Base-by-base conservation (phyloP, 2,888 invertebrate genomes). In the Drosophila testacea region DNA sequence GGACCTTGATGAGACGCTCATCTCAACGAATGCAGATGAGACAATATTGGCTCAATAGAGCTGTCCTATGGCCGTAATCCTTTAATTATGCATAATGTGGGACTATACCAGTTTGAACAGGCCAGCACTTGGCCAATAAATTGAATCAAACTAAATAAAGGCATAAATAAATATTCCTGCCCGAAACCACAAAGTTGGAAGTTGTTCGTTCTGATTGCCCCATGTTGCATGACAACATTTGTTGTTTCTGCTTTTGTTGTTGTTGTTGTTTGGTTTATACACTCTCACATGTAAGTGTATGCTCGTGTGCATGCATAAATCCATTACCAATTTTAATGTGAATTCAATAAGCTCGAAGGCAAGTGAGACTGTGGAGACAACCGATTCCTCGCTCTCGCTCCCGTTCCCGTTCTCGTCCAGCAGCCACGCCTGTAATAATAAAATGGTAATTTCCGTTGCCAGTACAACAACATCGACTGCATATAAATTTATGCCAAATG, bases 371-470 rank as follows among this genome's bases (percentile, higher is more conserved):
- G 36, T 4, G 16, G 41, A 16, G 30, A 30, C 5, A 13, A 11
- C 22, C 38, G 34, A 36, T 11, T 9, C 9, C 30, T 32, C 32
- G 22, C 22, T 22, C 22, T 22, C 22, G 3, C 2, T 3, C 22
- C 3, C 22, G 3, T 3, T 22, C 22, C 3, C 22, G 22, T 22
- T 22, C n/a, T 13, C 11, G 34, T 13, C 42, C 51, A 7, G 44
- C 59, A 44, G 47, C 50, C 66, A 42, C 57, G 83, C 60, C 71
- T 75, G 74, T 83, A 88, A 79, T 88, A 88, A 85, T 85, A 85
- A 85, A 85, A 85, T 85, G 88, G 81, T 83, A 88, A 85, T 85
- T 85, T 85, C 84, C 83, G 84, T 80, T 72, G 68, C 63, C 64
- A 55, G 50, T 42, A 42, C 36, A 36, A 56, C 34, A 56, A 51